phyloP scores from a whole-genome alignment of 37 sponge, comb jelly and placozoan genomes.

The Chondrilla cf. caribensis region DNA sequence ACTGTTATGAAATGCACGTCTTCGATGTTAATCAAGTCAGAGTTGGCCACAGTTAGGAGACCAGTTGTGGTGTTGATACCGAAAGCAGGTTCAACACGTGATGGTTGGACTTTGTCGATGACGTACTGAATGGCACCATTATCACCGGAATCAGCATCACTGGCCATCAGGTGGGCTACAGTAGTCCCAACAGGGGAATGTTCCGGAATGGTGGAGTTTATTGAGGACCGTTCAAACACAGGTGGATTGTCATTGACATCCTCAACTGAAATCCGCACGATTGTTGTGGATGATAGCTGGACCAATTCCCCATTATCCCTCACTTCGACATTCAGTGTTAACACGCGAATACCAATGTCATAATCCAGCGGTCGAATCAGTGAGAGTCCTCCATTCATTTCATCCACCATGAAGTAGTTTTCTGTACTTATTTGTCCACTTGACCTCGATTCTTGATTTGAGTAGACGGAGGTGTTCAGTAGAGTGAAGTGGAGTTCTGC shows the following conservation, averaged over 20 bases:
- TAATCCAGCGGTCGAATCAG: neutral
- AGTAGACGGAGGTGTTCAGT: too few species aligned
- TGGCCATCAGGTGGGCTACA: neutral
- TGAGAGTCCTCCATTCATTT: neutral
- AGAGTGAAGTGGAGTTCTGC: neutral
- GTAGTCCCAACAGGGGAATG: neutral
- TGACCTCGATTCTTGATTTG: too few species aligned
- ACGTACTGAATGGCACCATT: neutral
- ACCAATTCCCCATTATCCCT: neutral
- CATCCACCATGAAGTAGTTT: neutral
- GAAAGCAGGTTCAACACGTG: neutral
- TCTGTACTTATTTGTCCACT: neutral
- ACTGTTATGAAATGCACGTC: neutral
- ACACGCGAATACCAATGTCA: too few species aligned
- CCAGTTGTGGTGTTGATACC: slow-evolving; percentile 31
- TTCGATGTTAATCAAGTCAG: slow-evolving; percentile 30
- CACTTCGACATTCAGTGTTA: neutral
- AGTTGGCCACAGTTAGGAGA: neutral
- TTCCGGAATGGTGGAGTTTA: too few species aligned
- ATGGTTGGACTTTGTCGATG: too few species aligned
- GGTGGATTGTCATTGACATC: neutral
- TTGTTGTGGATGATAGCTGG: neutral
- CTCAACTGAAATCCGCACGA: neutral
- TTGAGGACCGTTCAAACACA: neutral
- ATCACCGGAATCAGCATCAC: neutral